phyloP scores from a whole-genome alignment of 2,797 vertebrate genomes.

The Aselliscus stoliczkanus region DNA sequence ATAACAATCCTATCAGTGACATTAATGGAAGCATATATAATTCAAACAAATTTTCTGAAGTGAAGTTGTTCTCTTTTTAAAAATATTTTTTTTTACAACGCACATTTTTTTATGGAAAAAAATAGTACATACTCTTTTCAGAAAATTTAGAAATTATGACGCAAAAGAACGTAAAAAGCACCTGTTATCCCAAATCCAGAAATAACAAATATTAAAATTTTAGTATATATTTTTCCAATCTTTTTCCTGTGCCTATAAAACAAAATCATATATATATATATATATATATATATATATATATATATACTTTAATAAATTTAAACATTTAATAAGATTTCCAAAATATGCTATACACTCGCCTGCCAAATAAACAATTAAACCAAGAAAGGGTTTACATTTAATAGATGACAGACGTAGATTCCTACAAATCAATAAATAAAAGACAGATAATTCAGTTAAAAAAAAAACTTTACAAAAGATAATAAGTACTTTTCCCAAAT shows the following conservation, averaged over 20 bases:
- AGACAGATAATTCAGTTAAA: no score
- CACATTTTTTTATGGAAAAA: background rate
- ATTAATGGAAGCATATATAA: background rate
- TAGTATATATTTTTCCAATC: background rate
- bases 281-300: background rate
- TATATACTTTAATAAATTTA: background rate
- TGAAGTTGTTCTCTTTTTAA: background rate
- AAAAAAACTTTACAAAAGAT: no score
- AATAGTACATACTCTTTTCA: background rate
- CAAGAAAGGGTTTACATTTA: no score
- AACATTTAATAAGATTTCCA: background rate
- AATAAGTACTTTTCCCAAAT: background rate
- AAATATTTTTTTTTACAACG: background rate
- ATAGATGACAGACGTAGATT: no score
- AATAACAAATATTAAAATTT: background rate
- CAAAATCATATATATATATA: background rate
- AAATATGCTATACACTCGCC: background rate
- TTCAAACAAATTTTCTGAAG: conserved; percentile 14
- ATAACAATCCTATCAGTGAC: background rate
- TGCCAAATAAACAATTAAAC: background rate
- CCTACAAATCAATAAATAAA: no score
- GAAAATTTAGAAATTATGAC: background rate
- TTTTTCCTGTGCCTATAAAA: background rate
- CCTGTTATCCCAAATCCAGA: background rate
- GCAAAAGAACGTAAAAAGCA: background rate